Conservation (phyloP, 2,113 vertebrate species). For the Sapajus apella region DNA sequence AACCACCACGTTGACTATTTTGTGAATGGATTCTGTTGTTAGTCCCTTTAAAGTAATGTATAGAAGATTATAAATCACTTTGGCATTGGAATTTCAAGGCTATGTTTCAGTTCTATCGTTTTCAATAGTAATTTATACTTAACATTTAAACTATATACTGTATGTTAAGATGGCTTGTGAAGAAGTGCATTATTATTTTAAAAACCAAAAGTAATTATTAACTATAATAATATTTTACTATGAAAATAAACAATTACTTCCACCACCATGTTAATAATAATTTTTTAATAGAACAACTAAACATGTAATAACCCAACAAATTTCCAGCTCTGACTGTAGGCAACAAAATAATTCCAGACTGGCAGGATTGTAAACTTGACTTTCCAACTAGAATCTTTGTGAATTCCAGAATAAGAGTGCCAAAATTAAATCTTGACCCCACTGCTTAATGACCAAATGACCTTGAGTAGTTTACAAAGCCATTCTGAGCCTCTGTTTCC, state of each 20-base stretch:
- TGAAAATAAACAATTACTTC: neutral
- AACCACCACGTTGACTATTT: neutral
- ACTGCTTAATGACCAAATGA: neutral
- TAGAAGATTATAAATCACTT: neutral
- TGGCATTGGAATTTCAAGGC: neutral
- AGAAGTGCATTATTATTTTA: neutral
- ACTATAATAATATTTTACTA: neutral
- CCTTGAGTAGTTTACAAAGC: neutral
- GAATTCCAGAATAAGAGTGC: neutral
- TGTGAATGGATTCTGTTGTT: neutral
- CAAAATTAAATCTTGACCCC: neutral
- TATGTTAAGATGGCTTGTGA: neutral
- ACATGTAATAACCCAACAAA: neutral
- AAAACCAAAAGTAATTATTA: neutral
- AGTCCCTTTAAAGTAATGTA: neutral
- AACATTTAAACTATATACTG: neutral
- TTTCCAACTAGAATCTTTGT: neutral
- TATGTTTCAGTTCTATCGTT: neutral
- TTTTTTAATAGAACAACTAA: neutral
- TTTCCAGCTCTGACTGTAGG: neutral
- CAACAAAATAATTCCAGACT: neutral
- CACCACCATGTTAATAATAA: neutral
- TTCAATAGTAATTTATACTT: neutral
- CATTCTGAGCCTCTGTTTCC: neutral
- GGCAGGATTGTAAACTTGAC: neutral